Base-by-base conservation (phyloP, 2,888 invertebrate species). In the Meloe dianella region DNA sequence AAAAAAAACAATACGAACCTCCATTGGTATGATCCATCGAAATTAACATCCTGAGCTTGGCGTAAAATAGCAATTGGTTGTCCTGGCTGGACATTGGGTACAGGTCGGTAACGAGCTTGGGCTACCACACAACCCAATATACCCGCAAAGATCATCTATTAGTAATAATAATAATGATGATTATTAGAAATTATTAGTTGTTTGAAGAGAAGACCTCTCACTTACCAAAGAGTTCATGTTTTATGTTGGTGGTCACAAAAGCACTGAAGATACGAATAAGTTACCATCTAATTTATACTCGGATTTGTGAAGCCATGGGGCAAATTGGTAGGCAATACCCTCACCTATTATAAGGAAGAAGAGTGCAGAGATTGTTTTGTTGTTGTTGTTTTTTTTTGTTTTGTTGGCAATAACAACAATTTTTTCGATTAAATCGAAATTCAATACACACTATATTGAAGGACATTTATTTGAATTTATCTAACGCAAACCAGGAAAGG, bases 1-100 rank as follows among this genome's bases (percentile, higher is more conserved):
- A n/a, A n/a, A n/a, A n/a, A n/a, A n/a, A n/a, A n/a, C 4, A 17
- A 17, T 41, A 41, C 41, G 5, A 8, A 88, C 88, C 76, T 79
- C 77, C 86, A 86, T 71, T 73, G 80, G 80, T 84, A 88, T 67
- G 81, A 82, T 66, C 88, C 88, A 69, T 88, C 87, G 22, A 85
- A 85, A 41, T 76, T 77, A 35, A 82, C 75, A 12, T 85, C 85
- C 62, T 82, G 84, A 29, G 84, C 83, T 71, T 82, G 84, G 32
- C 81, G 79, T n/a, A 85, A 60, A 58, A 84, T 82, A 20, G 77
- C 76, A 66, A 85, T 84, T 29, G 73, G 66, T 67, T 76, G 75
- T 41, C 75, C 75, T 2, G 76, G 71, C 32, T 63, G 67, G 22
- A 65, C 10, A 32, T 38, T 58, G 20, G 70, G 61, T 51, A 22